Percentiles rank a stretch among this genome's conserved stretches.
Conservation (phyloP, 2,113 vertebrate genomes). For the Gasterosteus aculeatus region DNA sequence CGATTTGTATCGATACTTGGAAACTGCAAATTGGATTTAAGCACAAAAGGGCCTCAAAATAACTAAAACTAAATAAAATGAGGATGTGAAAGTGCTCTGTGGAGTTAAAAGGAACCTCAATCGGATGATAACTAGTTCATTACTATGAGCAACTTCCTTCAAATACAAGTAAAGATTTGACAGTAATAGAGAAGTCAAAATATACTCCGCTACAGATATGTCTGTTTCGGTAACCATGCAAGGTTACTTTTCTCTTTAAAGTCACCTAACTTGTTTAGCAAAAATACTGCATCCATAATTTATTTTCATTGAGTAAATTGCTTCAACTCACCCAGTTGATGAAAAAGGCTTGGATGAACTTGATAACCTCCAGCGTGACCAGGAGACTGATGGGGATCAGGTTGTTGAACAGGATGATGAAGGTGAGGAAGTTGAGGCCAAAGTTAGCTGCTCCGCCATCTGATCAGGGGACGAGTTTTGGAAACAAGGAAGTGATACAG, state of each 20-base stretch:
- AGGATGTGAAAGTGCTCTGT: not conserved
- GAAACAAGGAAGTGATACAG: slow-evolving; percentile 69
- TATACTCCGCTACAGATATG: too few relatives aligned
- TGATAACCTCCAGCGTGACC: slow-evolving; percentile 98
- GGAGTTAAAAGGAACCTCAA: not conserved
- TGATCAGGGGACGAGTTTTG: slow-evolving; percentile 76
- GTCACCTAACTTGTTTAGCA: not conserved
- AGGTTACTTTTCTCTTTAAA: too few relatives aligned
- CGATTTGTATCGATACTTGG: too few relatives aligned
- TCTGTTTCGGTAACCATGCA: too few relatives aligned
- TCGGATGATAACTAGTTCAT: not conserved
- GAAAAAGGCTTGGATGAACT: slow-evolving; percentile 98
- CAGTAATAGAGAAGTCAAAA: not conserved
- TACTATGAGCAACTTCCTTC: not conserved
- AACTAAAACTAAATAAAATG: slow-evolving; percentile 25
- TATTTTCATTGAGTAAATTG: not conserved
- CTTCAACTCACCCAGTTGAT: slow-evolving; percentile 95
- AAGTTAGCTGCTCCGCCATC: slow-evolving; percentile 97
- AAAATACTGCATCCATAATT: not conserved
- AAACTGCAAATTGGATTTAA: too few relatives aligned
- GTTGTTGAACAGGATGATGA: slow-evolving; percentile 99
- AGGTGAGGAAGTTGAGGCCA: slow-evolving; percentile 98
- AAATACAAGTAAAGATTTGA: not conserved
- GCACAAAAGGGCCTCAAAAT: slow-evolving; percentile 24
- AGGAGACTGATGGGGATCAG: slow-evolving; percentile 98